A percentile compares a stretch with the other conserved stretches of the same genome.
These are phyloP conservation scores for Paragorgia papillata DNA, from an alignment of 92 coral and sea anemone genomes.

Conservation along the genomic window DNA sequence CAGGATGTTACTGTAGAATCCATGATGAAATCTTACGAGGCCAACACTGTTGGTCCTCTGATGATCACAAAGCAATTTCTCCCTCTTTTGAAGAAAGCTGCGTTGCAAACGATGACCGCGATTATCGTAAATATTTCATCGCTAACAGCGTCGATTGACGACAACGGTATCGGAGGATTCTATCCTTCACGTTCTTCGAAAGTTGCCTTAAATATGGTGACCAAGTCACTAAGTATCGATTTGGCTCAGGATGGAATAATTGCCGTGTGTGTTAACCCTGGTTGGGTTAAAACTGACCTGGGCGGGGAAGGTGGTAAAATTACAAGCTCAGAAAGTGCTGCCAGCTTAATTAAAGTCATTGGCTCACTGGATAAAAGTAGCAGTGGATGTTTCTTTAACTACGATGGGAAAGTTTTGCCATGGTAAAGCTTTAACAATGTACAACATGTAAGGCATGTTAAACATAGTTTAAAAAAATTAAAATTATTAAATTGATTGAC, in stretches of 20 bases:
- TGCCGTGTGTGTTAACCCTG: conserved; percentile 68
- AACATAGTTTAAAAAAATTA: no score
- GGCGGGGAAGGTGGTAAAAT: conserved; percentile 57
- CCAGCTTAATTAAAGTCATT: conserved; percentile 62
- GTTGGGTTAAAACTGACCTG: conserved; percentile 79
- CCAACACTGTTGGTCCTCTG: conserved; percentile 71
- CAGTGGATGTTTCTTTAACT: conserved; percentile 62
- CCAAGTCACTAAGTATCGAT: conserved; percentile 71
- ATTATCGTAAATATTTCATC: not conserved
- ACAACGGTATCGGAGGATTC: not conserved
- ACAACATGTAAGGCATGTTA: no score
- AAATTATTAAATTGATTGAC: no score
- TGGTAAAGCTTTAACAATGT: no score
- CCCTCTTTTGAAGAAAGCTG: conserved; percentile 24
- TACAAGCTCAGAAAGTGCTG: conserved; percentile 55
- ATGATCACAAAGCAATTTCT: conserved; percentile 55
- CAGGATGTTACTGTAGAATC: conserved; percentile 69
- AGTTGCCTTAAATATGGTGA: conserved; percentile 70
- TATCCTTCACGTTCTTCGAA: conserved; percentile 40
- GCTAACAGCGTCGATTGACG: not conserved
- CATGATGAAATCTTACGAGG: conserved; percentile 62
- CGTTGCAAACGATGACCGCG: not conserved
- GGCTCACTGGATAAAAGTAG: conserved; percentile 58
- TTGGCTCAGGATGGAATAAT: conserved; percentile 57
- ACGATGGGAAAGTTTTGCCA: conserved; percentile 46